A percentile compares a stretch with the other conserved stretches of the same genome.
Conservation (phyloP, 2,888 invertebrate genomes). For the Cantharis flavilabris region DNA sequence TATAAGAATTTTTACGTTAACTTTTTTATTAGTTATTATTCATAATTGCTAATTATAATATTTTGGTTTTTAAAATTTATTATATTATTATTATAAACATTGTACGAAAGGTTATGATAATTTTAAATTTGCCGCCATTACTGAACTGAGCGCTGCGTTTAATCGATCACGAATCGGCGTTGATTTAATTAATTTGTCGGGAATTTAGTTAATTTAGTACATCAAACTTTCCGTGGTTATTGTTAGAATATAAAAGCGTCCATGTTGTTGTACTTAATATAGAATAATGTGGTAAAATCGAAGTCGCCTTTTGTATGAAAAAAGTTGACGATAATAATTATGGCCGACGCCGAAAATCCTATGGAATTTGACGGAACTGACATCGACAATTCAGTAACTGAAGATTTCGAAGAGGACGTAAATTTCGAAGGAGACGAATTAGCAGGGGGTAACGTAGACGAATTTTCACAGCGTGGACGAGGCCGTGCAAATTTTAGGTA, state of each 20-base stretch:
- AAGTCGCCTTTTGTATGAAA: background rate
- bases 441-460: constrained; percentile 54
- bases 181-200: background rate
- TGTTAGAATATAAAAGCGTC: background rate
- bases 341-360: constrained; percentile 33
- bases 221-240: background rate
- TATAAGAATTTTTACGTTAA: no score
- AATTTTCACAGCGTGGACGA: constrained; percentile 55
- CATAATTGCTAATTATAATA: no score
- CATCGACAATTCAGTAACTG: constrained; percentile 34
- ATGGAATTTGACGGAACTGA: constrained; percentile 38
- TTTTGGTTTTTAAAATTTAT: no score
- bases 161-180: background rate
- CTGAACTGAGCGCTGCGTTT: background rate
- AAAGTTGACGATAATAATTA: constrained; percentile 8
- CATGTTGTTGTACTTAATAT: background rate
- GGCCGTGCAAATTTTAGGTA: constrained; percentile 60
- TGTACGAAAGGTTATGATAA: background rate
- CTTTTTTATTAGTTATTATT: no score
- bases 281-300: background rate
- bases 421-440: constrained; percentile 49
- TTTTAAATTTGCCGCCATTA: background rate
- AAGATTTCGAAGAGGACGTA: constrained; percentile 48
- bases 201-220: background rate
- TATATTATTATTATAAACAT: no score